Evolutionary conservation across 2,113 vertebrate species (phyloP).

Genomic region (Crotalus viridis): DNA sequence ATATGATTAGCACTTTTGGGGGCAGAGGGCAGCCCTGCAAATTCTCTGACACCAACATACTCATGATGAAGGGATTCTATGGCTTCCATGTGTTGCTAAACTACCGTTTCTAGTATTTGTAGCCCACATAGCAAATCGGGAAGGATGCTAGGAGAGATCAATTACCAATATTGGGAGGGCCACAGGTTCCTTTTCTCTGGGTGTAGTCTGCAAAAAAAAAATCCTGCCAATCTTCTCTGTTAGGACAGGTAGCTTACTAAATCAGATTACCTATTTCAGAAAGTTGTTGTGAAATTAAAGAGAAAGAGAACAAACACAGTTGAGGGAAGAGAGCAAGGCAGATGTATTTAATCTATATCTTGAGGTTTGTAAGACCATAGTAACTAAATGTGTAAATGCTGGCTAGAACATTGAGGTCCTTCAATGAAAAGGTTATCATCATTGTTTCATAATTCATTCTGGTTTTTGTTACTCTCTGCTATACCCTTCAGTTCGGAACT

Average conservation of each 20-base stretch:
- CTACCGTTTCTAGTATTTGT: neutral
- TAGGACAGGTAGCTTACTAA: neutral
- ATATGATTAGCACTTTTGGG: neutral
- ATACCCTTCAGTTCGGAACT: slow-evolving; percentile 75
- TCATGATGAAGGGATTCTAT: neutral
- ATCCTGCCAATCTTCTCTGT: neutral
- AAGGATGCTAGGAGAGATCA: neutral
- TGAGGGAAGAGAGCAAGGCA: neutral
- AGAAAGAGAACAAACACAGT: neutral
- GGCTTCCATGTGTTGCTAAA: neutral
- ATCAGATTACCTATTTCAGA: neutral
- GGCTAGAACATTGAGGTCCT: neutral
- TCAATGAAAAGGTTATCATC: neutral
- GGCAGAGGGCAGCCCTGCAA: neutral
- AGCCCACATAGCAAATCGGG: neutral
- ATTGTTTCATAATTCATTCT: slow-evolving; percentile 13
- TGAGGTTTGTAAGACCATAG: neutral
- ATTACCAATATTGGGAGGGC: neutral
- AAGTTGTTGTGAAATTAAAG: neutral
- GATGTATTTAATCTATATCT: neutral
- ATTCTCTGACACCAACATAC: neutral
- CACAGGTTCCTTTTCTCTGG: neutral
- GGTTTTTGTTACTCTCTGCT: neutral
- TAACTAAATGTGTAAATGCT: neutral
- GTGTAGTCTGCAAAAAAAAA: neutral